A percentile compares a stretch with the other conserved stretches of the same genome.
phyloP scores from a whole-genome alignment of 2,888 invertebrate genomes.

The Rhagonycha fulva region DNA sequence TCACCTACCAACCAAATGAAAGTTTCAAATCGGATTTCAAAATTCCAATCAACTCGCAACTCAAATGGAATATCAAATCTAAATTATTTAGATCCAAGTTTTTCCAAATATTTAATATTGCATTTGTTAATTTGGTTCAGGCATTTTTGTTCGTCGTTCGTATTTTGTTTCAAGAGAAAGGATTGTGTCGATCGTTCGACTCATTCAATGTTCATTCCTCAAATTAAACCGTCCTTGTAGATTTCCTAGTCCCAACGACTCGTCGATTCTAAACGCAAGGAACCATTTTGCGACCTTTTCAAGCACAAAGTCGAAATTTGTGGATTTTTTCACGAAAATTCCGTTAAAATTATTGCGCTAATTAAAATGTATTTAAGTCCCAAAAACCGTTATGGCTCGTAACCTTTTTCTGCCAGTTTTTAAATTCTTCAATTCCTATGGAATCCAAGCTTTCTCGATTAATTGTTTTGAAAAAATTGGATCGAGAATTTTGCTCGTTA shows the following conservation, averaged over 20 bases:
- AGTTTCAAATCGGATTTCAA: not conserved
- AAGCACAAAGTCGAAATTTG: not conserved
- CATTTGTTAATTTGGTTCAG: not conserved
- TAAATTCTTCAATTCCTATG: not conserved
- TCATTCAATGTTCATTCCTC: not conserved
- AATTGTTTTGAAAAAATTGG: not conserved
- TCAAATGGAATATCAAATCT: not conserved
- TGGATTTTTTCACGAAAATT: not conserved
- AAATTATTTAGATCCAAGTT: not conserved
- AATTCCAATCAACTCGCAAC: not conserved
- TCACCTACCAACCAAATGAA: constrained; percentile 3
- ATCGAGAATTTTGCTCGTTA: not conserved
- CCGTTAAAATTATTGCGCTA: not conserved
- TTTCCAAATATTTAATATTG: not conserved
- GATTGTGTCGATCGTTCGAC: not conserved
- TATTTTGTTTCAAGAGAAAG: not conserved
- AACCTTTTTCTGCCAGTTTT: not conserved
- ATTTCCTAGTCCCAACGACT: not conserved
- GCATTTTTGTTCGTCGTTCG: not conserved
- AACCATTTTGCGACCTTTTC: not conserved
- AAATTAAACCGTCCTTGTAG: not conserved
- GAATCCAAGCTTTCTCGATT: not conserved
- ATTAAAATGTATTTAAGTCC: not conserved
- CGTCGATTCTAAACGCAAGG: not conserved
- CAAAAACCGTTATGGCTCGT: not conserved